Evolutionary conservation across 1,140 invertebrate species (phyloP).

Genomic region (Aphelenchoides besseyi): DNA sequence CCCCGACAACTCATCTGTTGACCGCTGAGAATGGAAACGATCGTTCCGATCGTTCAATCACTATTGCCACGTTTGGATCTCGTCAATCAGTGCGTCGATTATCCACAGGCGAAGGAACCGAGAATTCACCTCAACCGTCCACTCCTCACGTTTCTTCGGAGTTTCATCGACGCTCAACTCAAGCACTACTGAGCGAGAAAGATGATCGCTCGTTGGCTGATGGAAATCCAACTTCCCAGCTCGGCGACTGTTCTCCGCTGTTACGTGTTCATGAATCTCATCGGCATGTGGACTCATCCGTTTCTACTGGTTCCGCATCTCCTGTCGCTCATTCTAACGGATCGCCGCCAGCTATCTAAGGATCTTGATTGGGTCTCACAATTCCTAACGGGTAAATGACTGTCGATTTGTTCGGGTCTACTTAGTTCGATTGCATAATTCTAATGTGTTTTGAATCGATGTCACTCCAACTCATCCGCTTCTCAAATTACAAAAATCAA

Average conservation of each 20-base stretch:
- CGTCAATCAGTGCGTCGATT: conserved; percentile 23
- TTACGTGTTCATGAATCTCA: not conserved
- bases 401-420: not conserved
- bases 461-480: not conserved
- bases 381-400: not conserved
- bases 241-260: not conserved
- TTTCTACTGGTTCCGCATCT: not conserved
- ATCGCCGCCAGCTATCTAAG: not conserved
- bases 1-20: not conserved
- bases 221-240: not conserved
- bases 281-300: conserved; percentile 7
- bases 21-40: conserved; percentile 29
- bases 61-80: conserved; percentile 30
- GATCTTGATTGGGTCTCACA: too few species aligned
- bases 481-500: not conserved
- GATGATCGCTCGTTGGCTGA: not conserved
- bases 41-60: conserved; percentile 34
- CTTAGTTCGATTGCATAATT: not conserved
- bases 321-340: not conserved
- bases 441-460: not conserved
- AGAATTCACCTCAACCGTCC: not conserved
- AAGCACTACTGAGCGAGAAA: not conserved
- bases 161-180: conserved; percentile 8
- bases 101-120: not conserved
- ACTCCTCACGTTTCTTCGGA: not conserved